These are phyloP conservation scores for Centrocercus urophasianus DNA, from an alignment of 2,113 vertebrate genomes.

Conservation along the genomic window DNA sequence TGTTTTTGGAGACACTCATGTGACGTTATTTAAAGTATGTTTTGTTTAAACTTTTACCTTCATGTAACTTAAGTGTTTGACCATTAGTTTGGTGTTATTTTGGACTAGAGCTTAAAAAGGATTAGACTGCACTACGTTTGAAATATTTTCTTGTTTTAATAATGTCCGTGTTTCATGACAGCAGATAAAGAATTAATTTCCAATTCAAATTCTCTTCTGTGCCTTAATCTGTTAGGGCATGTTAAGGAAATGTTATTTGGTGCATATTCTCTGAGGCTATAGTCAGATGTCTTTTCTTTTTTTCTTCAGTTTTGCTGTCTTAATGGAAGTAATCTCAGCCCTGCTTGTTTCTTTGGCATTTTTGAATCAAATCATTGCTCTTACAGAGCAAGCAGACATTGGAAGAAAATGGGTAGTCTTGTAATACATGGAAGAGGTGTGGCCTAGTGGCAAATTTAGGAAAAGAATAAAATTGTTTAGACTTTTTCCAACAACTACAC, in stretches of 20 bases:
- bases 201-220: conserved; percentile 63
- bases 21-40: neutral
- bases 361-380: conserved; percentile 65
- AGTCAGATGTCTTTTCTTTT: conserved; percentile 50
- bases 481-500: neutral
- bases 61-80: neutral
- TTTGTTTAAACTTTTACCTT: neutral
- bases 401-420: conserved; percentile 48
- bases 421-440: conserved; percentile 22
- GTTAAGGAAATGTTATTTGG: conserved; percentile 66
- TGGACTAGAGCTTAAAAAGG: conserved; percentile 18
- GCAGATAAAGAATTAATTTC: conserved; percentile 70
- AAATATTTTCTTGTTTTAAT: conserved; percentile 58
- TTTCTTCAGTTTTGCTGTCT: conserved; percentile 43
- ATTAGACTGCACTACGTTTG: conserved; percentile 22
- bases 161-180: conserved; percentile 61
- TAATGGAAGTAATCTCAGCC: conserved; percentile 57
- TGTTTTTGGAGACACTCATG: neutral
- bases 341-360: conserved; percentile 49
- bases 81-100: conserved; percentile 5
- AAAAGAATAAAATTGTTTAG: neutral
- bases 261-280: conserved; percentile 64
- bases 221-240: conserved; percentile 62
- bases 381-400: conserved; percentile 56
- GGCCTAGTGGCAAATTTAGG: neutral